Evolutionary conservation across 2,113 vertebrate genomes (phyloP), one percentile per base, ranked within the genome.

Genomic region (Pandion haliaetus): DNA sequence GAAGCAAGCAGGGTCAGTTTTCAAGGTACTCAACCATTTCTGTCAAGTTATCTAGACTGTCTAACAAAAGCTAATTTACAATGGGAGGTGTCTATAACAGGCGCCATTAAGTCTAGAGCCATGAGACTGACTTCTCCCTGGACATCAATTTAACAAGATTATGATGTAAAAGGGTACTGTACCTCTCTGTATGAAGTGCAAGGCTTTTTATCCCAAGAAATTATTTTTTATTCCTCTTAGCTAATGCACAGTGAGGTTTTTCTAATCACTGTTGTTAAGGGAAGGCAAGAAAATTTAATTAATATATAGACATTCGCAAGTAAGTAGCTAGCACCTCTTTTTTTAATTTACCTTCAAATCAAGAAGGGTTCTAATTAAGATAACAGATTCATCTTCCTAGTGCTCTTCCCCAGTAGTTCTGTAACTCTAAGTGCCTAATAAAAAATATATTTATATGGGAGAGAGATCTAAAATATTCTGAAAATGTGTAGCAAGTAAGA

Each of bases 41-140:
- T 97, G 90, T 94, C 49, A 59, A 72, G 90, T 93, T 91, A 95
- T 92, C 91, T 77, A 90, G 88, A 86, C 88, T 61, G 49, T 67
- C 86, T 66, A 95, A 85, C 50, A 87, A 89, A 85, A 92, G 50
- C 45, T 90, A 93, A 96, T 97, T 97, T 97, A 97, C 88, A 95
- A 49, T 78, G 57, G 88, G 82, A 97, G 85, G 95, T 91, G 90
- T 87, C 92, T 95, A 79, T 47, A 83, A 57, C 47, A 93, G 98
- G 97, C 95, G 45, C 95, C 98, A 89, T 90, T 83, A 94, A 98
- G 98, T 98, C 98, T 98, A 97, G 84, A 91, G 93, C 40, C 61
- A 72, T 36, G 12, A 86, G 78, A 77, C 66, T 72, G 65, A 74
- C 73, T 90, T 65, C 58, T 90, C 70, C 81, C 86, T 66, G 94